phyloP scores from a whole-genome alignment of 2,113 vertebrate species.

The Neofelis nebulosa region DNA sequence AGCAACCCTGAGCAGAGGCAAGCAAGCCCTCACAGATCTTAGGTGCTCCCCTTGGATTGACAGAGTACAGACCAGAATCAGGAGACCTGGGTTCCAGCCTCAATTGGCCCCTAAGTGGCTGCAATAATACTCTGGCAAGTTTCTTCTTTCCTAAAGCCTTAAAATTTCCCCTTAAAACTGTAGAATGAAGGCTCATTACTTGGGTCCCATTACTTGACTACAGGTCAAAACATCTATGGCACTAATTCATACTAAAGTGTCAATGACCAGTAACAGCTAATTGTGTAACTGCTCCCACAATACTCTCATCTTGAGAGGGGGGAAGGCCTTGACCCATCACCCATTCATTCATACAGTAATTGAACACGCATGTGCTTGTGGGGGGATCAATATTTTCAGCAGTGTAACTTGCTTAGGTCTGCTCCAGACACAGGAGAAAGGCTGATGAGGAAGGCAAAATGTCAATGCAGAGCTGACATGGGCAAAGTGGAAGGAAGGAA shows the following conservation, averaged over 20 bases:
- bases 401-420: not conserved
- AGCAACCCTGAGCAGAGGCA: not conserved
- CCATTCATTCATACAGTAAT: not conserved
- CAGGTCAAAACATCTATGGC: not conserved
- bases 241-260: not conserved
- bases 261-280: not conserved
- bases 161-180: not conserved
- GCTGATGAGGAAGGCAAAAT: not conserved
- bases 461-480: not conserved
- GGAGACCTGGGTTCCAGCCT: not conserved
- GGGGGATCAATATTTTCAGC: not conserved
- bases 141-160: conserved; percentile 7
- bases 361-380: not conserved
- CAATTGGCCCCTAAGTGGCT: not conserved
- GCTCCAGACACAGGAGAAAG: not conserved
- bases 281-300: not conserved
- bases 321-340: not conserved
- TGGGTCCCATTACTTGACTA: not conserved
- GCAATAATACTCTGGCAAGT: not conserved
- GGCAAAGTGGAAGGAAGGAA: not conserved
- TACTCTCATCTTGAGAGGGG: not conserved
- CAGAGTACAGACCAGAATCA: not conserved
- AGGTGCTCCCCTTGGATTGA: not conserved
- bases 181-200: not conserved
- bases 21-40: not conserved